These are phyloP conservation scores for Propithecus deckenii DNA, from an alignment of 2,797 vertebrate genomes.

Conservation along the genomic window DNA sequence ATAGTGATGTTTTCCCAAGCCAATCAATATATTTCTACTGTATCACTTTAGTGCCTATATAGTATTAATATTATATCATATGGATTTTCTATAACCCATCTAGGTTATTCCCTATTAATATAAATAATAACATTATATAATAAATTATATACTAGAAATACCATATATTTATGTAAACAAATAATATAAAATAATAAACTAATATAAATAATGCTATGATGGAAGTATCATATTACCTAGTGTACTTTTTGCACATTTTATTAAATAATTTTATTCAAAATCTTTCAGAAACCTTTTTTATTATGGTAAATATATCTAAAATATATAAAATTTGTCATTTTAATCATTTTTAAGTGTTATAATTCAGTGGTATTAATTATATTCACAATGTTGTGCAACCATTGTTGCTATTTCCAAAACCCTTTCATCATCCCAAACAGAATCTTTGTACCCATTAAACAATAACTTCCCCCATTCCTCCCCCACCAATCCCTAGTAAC, in stretches of 20 bases:
- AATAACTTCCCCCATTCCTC: background rate
- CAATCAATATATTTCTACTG: background rate
- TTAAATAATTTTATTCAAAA: constrained; percentile 14
- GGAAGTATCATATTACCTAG: background rate
- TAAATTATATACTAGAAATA: background rate
- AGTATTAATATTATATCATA: background rate
- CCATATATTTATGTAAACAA: background rate
- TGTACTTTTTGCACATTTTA: background rate
- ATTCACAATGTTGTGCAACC: background rate
- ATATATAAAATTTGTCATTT: background rate
- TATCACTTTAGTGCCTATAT: background rate
- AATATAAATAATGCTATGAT: background rate
- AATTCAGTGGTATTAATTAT: background rate
- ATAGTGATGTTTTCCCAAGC: background rate
- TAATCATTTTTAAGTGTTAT: background rate
- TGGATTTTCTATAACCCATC: background rate
- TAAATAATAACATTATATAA: background rate
- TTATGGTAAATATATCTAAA: background rate
- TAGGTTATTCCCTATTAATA: background rate
- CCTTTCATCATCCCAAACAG: background rate
- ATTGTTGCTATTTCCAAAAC: background rate
- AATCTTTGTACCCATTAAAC: background rate
- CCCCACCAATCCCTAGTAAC: background rate
- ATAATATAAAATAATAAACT: background rate
- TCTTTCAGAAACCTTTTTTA: background rate